Base-by-base conservation (phyloP, 2,888 invertebrate species). In the Oegoconia quadripuncta region DNA sequence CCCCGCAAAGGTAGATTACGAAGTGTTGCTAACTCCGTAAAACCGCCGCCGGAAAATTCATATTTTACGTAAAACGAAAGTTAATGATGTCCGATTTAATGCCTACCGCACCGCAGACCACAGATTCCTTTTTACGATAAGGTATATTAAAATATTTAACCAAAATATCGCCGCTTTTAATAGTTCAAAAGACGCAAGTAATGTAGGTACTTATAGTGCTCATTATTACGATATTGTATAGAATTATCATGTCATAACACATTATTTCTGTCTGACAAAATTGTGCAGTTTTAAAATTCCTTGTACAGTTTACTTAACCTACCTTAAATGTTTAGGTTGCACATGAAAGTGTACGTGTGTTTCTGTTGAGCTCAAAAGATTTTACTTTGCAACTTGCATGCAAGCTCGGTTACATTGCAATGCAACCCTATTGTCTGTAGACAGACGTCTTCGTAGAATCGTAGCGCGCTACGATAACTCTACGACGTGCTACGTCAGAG, bases 1-100 rank as follows among this genome's bases (percentile, higher is more conserved):
- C 80, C 75, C 51, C 60, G 64, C 72, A 64, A 72, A 78, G 75
- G 78, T 77, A 69, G 77, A 77, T 79, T 80, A 77, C 68, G 64
- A 63, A 74, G 72, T 73, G 73, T 70, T 69, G 59, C 70, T 67
- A 71, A 69, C 71, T 72, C 59, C 56, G 60, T 59, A 64, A 74
- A 70, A 53, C 54, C n/a, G 58, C 60, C 52, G 57, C 52, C 53
- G 58, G 52, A 54, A 64, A 62, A 64, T 65, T 55, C 61, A 64
- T 71, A 61, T 64, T 71, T 65, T 55, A 60, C 47, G 15, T 39
- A 48, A 59, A 64, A 59, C 58, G 44, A 59, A 58, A 58, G 56
- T 46, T 57, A 61, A 59, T 55, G 52, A 35, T 41, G 43, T 52
- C 37, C 33, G 48, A 61, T 61, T 58, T 55, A 59, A 59, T 59